Percentiles rank a stretch among this genome's conserved stretches.
These are phyloP conservation scores for Cardiocondyla obscurior DNA, from an alignment of 1,140 invertebrate species.

Conservation along the genomic window DNA sequence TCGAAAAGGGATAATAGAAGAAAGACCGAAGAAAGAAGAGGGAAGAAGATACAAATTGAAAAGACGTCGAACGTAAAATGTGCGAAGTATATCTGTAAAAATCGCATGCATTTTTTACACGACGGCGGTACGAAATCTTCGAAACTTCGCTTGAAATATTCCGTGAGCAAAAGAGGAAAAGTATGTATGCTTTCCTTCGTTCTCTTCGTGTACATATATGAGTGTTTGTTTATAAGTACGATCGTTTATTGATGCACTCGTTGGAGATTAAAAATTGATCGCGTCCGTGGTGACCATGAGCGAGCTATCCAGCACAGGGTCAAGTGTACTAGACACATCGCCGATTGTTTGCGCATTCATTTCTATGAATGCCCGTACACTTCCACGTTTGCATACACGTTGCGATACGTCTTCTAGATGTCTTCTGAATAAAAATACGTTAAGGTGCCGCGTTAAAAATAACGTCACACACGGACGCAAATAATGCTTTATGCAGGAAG, in stretches of 20 bases:
- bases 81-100: too few relatives aligned
- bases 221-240: not conserved
- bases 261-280: slow-evolving; percentile 66
- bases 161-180: too few relatives aligned
- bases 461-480: not conserved
- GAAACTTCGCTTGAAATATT: not conserved
- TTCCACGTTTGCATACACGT: too few relatives aligned
- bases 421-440: not conserved
- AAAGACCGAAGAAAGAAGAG: not conserved
- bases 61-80: too few relatives aligned
- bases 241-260: slow-evolving; percentile 25
- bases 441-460: not conserved
- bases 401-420: not conserved
- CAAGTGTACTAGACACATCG: slow-evolving; percentile 72
- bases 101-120: too few relatives aligned
- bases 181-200: not conserved
- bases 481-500: not conserved
- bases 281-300: slow-evolving; percentile 62
- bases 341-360: slow-evolving; percentile 58
- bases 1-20: not conserved
- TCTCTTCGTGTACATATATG: not conserved
- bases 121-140: too few relatives aligned
- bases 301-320: slow-evolving; percentile 71
- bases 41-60: too few relatives aligned
- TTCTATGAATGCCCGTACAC: not conserved